These are phyloP conservation scores for Trogon melanurus DNA, from an alignment of 2,113 vertebrate genomes.

Conservation along the genomic window DNA sequence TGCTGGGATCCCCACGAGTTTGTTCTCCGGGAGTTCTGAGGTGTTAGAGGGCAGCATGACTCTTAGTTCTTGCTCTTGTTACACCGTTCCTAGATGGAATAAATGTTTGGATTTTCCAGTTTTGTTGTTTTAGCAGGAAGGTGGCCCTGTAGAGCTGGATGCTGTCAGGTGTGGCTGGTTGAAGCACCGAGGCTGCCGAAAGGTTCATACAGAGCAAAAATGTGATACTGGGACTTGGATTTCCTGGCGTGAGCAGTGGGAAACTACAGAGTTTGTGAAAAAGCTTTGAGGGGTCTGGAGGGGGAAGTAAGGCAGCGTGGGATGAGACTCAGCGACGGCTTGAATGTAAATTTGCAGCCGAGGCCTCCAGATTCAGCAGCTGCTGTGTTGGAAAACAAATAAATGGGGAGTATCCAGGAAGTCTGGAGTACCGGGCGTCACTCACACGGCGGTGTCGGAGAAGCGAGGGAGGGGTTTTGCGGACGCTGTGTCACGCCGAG, in stretches of 20 bases:
- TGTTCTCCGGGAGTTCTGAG: background rate
- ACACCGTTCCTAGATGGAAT: background rate
- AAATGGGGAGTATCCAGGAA: background rate
- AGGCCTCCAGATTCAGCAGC: background rate
- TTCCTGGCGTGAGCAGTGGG: background rate
- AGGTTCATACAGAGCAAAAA: background rate
- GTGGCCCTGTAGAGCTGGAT: background rate
- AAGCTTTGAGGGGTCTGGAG: background rate
- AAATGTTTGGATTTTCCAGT: background rate
- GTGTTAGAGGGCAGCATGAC: background rate
- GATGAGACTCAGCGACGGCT: rapidly evolving
- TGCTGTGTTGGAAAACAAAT: background rate
- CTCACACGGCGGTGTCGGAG: background rate
- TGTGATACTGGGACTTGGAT: background rate
- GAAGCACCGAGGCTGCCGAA: background rate
- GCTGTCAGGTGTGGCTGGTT: background rate
- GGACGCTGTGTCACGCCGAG: background rate
- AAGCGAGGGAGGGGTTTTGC: background rate
- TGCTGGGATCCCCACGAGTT: background rate
- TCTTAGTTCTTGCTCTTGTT: too few relatives aligned
- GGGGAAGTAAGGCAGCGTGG: background rate
- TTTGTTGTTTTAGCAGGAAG: rapidly evolving
- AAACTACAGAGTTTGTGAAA: rapidly evolving
- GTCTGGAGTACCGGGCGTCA: too few relatives aligned
- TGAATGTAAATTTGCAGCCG: background rate